Evolutionary conservation across 1,140 invertebrate genomes (phyloP), one percentile per base, ranked within the genome.

Genomic region (Homarus americanus): DNA sequence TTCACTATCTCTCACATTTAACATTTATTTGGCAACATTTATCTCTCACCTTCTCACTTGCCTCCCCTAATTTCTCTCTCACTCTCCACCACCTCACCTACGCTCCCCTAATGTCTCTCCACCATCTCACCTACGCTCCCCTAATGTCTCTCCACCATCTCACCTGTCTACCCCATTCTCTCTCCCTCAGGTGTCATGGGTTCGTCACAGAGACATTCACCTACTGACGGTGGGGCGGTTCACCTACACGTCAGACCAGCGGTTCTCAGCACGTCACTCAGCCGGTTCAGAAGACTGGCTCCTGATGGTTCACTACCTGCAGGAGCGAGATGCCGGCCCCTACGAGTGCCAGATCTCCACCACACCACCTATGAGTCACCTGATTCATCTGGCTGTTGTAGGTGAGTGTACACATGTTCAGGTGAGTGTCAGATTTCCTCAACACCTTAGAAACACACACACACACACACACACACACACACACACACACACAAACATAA

Each of bases 301-400:
- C 32, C 79, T 82, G 17, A 53, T 82, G 32, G 32, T 82, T 7
- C 63, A 82, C 32, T 82, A 82, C 49, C 32, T 82, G 28, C 79
- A 82, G 79, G 79, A 82, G 49, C 32, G 79, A 4, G 79, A 82
- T n/a, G 41, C 38, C 24, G 79, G 79, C 28, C 34, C 34, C 28
- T 82, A 82, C 49, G 79, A n/a, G 79, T 82, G 79, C n/a, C 79
- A 82, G 79, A 82, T 82, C 44, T 82, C 79, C 79, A 82, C 79
- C 79, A 82, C 79, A 53, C 79, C 79, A 2, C 79, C 79, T 9
- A 32, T n/a, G n/a, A 82, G 79, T 32, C 79, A 82, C 53, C 38
- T 82, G 28, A 34, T 82, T 10, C 79, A 82, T 34, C 53, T 82
- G 12, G 32, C 79, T n/a, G 79, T 82, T n/a, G 79, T 82, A 10